Evolutionary conservation across 2,113 vertebrate genomes (phyloP), one percentile per base, ranked within the genome.

Genomic region (Strix uralensis): DNA sequence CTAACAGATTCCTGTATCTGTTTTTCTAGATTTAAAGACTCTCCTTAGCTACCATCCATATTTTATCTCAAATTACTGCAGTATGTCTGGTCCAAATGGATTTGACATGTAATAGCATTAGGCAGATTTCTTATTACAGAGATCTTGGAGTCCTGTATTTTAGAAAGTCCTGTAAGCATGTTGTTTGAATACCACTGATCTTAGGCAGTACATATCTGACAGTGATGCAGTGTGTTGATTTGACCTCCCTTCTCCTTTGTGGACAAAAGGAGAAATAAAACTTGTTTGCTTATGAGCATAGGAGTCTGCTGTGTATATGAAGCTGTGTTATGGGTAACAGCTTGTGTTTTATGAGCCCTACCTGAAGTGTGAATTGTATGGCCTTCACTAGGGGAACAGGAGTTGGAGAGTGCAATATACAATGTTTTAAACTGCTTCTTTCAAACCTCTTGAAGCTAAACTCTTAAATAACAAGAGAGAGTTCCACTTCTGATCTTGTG

Each of bases 201-300:
- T 62, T 36, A 14, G 29, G 63, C 46, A 81, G 19, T 42, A 4
- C 65, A 0, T 89, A 13, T 59, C 34, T 93, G 65, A 13, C 13
- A 22, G 16, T 10, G 29, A 38, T 61, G 46, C 20, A n/a, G 8
- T 46, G 13, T 73, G 49, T 72, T 77, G 49, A 19, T 71, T 70
- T 74, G 16, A 46, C 84, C 17, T 42, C 47, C 40, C 38, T 47
- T 12, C 38, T 81, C 38, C 27, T 82, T 78, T 79, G 52, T 15
- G 29, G 29, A n/a, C 25, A n/a, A 38, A 77, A 94, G 38, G 44
- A 82, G 44, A 79, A 82, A 94, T 38, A 79, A 75, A 88, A 86
- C 38, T 73, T 21, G 8, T 57, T 89, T 83, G 10, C 58, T 81
- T 66, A 13, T 9, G 21, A 49, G 8, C 44, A 21, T 8, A 51